Percentiles rank a stretch among this genome's conserved stretches.
Evolutionary conservation across 2,888 invertebrate species (phyloP).

Genomic region (Scaptodrosophila latifasciaeformis): DNA sequence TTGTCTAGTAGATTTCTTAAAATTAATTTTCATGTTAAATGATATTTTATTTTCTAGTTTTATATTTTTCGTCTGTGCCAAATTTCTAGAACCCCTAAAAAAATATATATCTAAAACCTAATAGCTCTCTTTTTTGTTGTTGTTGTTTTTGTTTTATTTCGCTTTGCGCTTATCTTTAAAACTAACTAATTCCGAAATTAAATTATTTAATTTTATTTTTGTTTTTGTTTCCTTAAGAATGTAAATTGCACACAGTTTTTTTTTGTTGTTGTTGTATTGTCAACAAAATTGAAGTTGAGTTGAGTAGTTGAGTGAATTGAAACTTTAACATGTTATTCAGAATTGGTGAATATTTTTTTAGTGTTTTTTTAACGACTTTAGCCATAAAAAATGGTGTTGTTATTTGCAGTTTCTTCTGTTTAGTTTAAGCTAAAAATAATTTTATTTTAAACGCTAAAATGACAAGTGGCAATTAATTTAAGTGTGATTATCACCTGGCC

Average conservation of each 20-base stretch:
- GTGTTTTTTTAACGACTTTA: too few relatives aligned
- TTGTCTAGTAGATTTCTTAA: constrained; percentile 27
- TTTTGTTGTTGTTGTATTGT: constrained; percentile 30
- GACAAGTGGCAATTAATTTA: constrained; percentile 69
- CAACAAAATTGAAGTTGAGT: constrained; percentile 57
- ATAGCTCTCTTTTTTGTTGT: constrained; percentile 54
- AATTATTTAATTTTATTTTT: too few relatives aligned
- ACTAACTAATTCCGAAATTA: constrained; percentile 37
- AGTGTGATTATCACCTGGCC: constrained; percentile 65
- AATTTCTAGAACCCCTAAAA: constrained; percentile 22
- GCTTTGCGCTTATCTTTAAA: constrained; percentile 40
- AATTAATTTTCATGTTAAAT: too few relatives aligned
- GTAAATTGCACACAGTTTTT: not conserved
- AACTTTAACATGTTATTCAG: too few relatives aligned
- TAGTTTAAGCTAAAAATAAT: constrained; percentile 58
- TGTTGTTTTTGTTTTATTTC: constrained; percentile 38
- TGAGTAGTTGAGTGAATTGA: too few relatives aligned
- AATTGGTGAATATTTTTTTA: constrained; percentile 9
- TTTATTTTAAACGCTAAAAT: constrained; percentile 63
- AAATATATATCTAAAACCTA: constrained; percentile 36
- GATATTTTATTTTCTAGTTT: too few relatives aligned
- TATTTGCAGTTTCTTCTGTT: constrained; percentile 18
- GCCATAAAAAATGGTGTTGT: constrained; percentile 2
- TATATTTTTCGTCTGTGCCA: too few relatives aligned
- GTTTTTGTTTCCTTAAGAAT: too few relatives aligned